phyloP scores from a whole-genome alignment of 2,113 vertebrate species.

The Pterocles orientalis region DNA sequence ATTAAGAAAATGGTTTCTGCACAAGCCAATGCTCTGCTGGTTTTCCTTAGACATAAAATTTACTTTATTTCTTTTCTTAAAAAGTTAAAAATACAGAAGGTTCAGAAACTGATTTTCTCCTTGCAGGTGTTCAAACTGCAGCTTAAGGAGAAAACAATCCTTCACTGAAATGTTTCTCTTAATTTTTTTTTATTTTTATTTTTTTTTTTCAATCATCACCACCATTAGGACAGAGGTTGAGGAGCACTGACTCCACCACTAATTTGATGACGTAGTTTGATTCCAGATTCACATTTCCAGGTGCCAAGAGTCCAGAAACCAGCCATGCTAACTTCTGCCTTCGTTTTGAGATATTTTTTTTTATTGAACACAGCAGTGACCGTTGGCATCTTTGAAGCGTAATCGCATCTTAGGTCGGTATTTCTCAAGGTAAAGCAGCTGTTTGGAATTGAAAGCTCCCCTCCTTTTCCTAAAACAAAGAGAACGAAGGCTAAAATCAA shows the following conservation, averaged over 20 bases:
- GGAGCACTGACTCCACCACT: constrained; percentile 71
- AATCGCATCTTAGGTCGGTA: constrained; percentile 98
- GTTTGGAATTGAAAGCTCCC: constrained; percentile 99
- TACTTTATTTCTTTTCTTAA: constrained; percentile 67
- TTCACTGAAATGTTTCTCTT: constrained; percentile 77
- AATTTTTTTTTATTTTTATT: constrained; percentile 54
- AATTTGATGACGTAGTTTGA: constrained; percentile 65
- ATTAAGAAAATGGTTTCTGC: constrained; percentile 48
- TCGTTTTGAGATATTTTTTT: background rate
- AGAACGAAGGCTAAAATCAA: constrained; percentile 19
- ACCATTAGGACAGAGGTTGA: constrained; percentile 69
- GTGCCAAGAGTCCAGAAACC: constrained; percentile 79
- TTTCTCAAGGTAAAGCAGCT: constrained; percentile 99
- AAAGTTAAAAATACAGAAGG: constrained; percentile 77
- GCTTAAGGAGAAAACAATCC: constrained; percentile 75
- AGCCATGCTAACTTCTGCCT: constrained; percentile 66
- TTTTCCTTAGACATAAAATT: constrained; percentile 77
- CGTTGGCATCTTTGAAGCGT: constrained; percentile 93
- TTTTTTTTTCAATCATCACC: constrained; percentile 68
- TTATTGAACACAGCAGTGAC: constrained; percentile 96
- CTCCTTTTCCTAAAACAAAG: constrained; percentile 90
- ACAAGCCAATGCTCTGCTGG: constrained; percentile 74
- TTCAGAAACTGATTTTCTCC: constrained; percentile 73
- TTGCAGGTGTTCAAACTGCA: constrained; percentile 69
- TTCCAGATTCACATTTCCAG: constrained; percentile 83